Conservation (phyloP, 2,797 vertebrate genomes). For the Siniperca undulata region DNA sequence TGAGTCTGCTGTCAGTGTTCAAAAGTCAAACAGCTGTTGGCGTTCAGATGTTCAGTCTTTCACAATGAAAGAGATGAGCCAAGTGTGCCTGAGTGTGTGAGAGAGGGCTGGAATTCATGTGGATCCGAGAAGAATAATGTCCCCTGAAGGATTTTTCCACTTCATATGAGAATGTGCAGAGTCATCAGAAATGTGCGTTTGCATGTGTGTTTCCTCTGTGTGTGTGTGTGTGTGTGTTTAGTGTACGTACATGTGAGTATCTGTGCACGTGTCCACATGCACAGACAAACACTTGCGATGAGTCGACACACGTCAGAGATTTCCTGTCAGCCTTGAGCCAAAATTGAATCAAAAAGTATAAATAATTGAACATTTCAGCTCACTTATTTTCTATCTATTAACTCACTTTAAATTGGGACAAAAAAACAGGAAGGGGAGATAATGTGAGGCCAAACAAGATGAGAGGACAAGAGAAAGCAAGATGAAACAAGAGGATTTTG, state of each 20-base stretch:
- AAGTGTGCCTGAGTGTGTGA: conserved; percentile 34
- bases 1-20: neutral
- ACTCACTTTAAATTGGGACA: neutral
- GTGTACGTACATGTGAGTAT: neutral
- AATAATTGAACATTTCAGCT: neutral
- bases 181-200: conserved; percentile 5
- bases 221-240: neutral
- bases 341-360: neutral
- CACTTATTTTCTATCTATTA: neutral
- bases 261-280: neutral
- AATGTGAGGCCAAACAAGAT: neutral
- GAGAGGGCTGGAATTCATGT: neutral
- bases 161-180: conserved; percentile 18
- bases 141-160: neutral
- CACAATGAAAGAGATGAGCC: conserved; percentile 34
- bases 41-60: conserved; percentile 29
- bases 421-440: neutral
- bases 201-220: too few relatives aligned
- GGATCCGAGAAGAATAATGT: too few relatives aligned
- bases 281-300: neutral
- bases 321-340: too few relatives aligned
- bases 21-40: conserved; percentile 46
- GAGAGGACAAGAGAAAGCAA: neutral
- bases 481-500: too few relatives aligned
- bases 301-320: neutral